Base-by-base conservation (phyloP, 2,888 invertebrate species). In the Cheiracanthium punctorium region DNA sequence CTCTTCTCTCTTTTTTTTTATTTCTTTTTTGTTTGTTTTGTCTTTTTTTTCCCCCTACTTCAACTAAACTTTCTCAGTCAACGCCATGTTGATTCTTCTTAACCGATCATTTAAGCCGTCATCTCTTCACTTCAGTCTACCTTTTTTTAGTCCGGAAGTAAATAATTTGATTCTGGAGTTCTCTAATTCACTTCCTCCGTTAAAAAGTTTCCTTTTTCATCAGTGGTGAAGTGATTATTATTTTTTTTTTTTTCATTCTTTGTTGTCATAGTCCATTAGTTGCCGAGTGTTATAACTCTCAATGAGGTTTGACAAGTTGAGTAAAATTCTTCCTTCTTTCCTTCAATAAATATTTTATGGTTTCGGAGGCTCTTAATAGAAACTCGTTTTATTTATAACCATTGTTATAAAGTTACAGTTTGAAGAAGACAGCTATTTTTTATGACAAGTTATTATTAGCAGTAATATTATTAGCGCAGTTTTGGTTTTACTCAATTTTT, bases 101-200 rank as follows among this genome's bases (percentile, higher is more conserved):
- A 71, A 41, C 24, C 41, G 37, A 37, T 37, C 37, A 71, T 41
- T 71, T 41, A 76, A 67, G 67, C 76, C 76, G 43, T 67, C 76
- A 43, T 41, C 30, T 30, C 69, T 74, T 79, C 77, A 52, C 70
- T 58, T 48, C 70, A 48, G 52, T 69, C 70, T 52, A 79, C 30
- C 71, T 33, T 52, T 70, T 74, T n/a, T n/a, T 43, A 58, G 30
- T 58, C 41, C 80, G 80, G 80, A 80, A 80, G 80, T 80, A 72
- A 80, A 80, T 71, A 80, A 80, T 80, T 80, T 80, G 72, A 80
- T 80, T 71, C 37, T 41, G 29, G 29, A 33, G 32, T 41, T 41
- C 69, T 24, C 58, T 58, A 58, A 58, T 58, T 24, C 58, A 58
- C 58, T 58, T 58, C 58, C 58, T 8, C 17, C 4, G 24, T 24